Evolutionary conservation across 2,888 invertebrate species (phyloP), one percentile per base, ranked within the genome.

Genomic region (Agonopterix heracliana): DNA sequence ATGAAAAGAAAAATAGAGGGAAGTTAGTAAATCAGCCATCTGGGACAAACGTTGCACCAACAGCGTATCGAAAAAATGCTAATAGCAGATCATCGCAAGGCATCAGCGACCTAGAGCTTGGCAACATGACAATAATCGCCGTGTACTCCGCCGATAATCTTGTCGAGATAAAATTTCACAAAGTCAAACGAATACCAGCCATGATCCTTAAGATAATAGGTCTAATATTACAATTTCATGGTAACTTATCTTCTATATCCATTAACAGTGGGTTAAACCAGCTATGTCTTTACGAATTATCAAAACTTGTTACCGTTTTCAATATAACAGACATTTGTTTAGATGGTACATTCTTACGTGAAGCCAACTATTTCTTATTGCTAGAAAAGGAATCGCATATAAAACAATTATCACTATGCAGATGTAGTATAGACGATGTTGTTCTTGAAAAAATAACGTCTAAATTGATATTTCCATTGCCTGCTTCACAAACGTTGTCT

Each of bases 281-380:
- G 10, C 59, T 53, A 0, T 52, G 57, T 0, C n/a, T 82, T 0
- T 56, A 81, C 41, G 81, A 82, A 56, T 58, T 83, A 2, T 53
- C 55, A 10, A 71, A 71, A 12, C 54, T 77, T 13, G 49, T 81
- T 1, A 56, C 63, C 0, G 9, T 41, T 0, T 73, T 72, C 0
- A 49, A 65, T 8, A 69, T 83, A 11, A 78, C 78, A 0, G 77
- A 80, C 9, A 9, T 83, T 3, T 70, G 66, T 48, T 57, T 83
- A 2, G 83, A 83, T 43, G 54, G 57, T 11, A 66, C 71, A 0
- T 60, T 47, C 13, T 3, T 80, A 0, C 35, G 45, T 9, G 59
- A 71, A 54, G 72, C 64, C 0, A 75, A 79, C 48, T 83, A 73
- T 48, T 50, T 71, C 14, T 46, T 68, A 13, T 45, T 83, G 0